phyloP scores from a whole-genome alignment of 2,113 vertebrate species.

The Cyanoramphus novaezelandiae region DNA sequence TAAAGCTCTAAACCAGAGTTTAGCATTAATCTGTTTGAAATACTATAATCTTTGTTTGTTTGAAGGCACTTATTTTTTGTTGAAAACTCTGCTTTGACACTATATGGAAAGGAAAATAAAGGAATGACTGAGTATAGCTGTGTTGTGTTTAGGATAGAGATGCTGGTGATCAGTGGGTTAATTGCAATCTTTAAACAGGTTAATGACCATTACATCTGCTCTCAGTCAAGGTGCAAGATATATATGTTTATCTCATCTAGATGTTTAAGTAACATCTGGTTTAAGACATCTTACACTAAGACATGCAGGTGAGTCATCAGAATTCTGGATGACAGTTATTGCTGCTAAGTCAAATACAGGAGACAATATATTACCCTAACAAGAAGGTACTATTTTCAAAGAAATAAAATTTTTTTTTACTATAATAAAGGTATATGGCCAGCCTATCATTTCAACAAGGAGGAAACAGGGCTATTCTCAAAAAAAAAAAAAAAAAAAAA shows the following conservation, averaged over 20 bases:
- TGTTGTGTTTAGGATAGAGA: not conserved
- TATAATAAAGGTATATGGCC: not conserved
- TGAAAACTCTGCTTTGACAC: not conserved
- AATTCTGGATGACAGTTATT: not conserved
- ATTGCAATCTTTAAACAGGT: not conserved
- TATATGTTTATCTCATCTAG: not conserved
- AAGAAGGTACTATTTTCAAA: not conserved
- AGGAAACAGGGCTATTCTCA: not conserved
- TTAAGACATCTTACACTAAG: not conserved
- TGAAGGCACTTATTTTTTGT: not conserved
- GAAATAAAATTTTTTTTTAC: not conserved
- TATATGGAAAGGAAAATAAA: not conserved
- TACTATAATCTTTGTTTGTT: not conserved
- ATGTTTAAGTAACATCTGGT: not conserved
- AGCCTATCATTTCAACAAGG: not conserved
- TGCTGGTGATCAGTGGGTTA: not conserved
- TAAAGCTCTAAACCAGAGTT: not conserved
- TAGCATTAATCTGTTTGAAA: not conserved
- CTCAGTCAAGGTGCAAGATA: not conserved
- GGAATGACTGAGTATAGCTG: not conserved
- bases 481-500: not conserved
- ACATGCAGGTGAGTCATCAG: not conserved
- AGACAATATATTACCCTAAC: not conserved
- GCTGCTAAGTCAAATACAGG: not conserved
- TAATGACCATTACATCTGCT: not conserved